A percentile compares a stretch with the other conserved stretches of the same genome.
Evolutionary conservation across 1,140 invertebrate genomes (phyloP).

Genomic region (Manduca sexta): DNA sequence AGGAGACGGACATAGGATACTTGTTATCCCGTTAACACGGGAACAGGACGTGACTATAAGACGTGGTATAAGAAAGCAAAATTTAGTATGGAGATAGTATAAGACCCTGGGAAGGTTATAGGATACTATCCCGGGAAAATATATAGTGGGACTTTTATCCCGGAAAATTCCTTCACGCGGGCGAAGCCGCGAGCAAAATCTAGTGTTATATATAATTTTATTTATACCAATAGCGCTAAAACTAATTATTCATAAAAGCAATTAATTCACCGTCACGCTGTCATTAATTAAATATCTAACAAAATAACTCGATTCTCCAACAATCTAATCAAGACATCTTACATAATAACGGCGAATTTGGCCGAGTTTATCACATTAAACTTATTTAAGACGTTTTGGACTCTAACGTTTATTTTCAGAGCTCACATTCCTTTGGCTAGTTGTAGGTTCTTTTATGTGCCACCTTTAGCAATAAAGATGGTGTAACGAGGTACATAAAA

Average conservation of each 20-base stretch:
- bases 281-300: slow-evolving; percentile 21
- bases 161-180: too few relatives aligned
- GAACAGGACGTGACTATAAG: too few relatives aligned
- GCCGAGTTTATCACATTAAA: slow-evolving; percentile 16
- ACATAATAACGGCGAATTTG: slow-evolving; percentile 22
- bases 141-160: too few relatives aligned
- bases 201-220: too few relatives aligned
- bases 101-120: too few relatives aligned
- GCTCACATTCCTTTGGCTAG: slow-evolving; percentile 8
- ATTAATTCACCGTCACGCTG: slow-evolving; percentile 6
- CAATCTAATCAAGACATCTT: slow-evolving; percentile 29
- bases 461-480: slow-evolving; percentile 22
- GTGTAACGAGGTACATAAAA: slow-evolving; percentile 26
- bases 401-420: slow-evolving; percentile 10
- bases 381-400: slow-evolving; percentile 5
- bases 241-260: slow-evolving; percentile 4
- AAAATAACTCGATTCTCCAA: slow-evolving; percentile 16
- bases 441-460: slow-evolving; percentile 22
- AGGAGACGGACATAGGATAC: too few relatives aligned
- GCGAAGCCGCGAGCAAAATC: too few relatives aligned
- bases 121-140: too few relatives aligned
- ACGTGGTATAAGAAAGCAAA: too few relatives aligned
- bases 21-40: too few relatives aligned
- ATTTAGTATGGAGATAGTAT: too few relatives aligned
- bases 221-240: neutral